Evolutionary conservation across 2,113 vertebrate species (phyloP).

Genomic region (Hiodon tergisus): DNA sequence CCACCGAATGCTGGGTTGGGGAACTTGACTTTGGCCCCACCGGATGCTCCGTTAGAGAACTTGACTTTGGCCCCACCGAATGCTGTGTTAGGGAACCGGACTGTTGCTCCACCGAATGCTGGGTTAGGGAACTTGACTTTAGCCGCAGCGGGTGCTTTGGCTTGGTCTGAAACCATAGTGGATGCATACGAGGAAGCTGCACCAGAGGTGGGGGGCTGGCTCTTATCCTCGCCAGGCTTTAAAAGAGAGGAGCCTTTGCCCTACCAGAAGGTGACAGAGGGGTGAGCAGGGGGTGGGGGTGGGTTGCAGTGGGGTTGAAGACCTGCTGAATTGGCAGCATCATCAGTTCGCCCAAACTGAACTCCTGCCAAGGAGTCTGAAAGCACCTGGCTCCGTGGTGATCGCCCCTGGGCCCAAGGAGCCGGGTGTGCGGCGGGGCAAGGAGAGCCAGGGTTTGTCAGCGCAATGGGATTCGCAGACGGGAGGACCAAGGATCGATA

Average conservation of each 20-base stretch:
- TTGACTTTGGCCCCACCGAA: too few species aligned
- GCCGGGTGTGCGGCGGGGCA: not conserved
- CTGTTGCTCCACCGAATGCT: too few species aligned
- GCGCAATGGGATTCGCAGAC: not conserved
- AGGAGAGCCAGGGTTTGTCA: constrained; percentile 12
- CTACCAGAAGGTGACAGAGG: constrained; percentile 37
- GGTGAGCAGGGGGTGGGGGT: constrained; percentile 27
- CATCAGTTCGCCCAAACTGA: constrained; percentile 30
- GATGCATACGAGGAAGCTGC: too few species aligned
- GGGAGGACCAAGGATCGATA: constrained; percentile 33
- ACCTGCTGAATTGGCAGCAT: constrained; percentile 40
- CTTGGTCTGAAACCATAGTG: too few species aligned
- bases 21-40: too few species aligned
- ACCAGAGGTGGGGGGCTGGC: not conserved
- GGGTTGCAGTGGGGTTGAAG: constrained; percentile 10
- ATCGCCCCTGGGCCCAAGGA: not conserved
- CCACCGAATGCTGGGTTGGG: too few species aligned
- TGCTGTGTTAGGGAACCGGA: too few species aligned
- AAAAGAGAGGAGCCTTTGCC: not conserved
- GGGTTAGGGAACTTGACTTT: too few species aligned
- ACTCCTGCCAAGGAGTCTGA: constrained; percentile 24
- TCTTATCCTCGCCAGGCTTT: not conserved
- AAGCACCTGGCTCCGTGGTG: constrained; percentile 7
- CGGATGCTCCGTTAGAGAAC: too few species aligned
- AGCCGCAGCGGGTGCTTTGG: too few species aligned